phyloP scores from a whole-genome alignment of 2,888 invertebrate species.

The Atrina japonica region DNA sequence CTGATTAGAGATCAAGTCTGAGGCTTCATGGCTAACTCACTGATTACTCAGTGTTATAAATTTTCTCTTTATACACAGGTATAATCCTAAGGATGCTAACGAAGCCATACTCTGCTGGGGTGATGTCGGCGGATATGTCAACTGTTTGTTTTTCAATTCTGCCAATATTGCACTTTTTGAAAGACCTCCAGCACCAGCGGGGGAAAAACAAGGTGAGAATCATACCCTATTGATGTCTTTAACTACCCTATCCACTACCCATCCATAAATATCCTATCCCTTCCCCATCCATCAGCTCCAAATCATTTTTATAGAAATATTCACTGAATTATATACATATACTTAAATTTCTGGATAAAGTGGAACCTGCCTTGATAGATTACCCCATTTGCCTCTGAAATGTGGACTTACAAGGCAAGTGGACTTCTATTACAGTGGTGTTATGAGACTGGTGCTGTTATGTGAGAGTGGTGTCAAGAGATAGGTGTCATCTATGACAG shows the following conservation, averaged over 20 bases:
- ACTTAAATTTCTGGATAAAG: too few relatives aligned
- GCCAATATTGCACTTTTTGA: constrained; percentile 80
- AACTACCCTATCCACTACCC: not conserved
- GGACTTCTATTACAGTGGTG: too few relatives aligned
- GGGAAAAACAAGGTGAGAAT: constrained; percentile 78
- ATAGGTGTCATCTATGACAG: too few relatives aligned
- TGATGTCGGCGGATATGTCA: constrained; percentile 79
- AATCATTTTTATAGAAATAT: not conserved
- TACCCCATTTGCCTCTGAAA: too few relatives aligned
- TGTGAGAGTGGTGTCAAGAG: too few relatives aligned
- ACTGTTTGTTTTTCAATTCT: constrained; percentile 78
- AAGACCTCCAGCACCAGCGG: constrained; percentile 78
- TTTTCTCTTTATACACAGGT: constrained; percentile 75
- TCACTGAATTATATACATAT: not conserved
- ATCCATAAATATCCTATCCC: not conserved
- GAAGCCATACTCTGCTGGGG: constrained; percentile 80
- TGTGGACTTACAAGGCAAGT: too few relatives aligned
- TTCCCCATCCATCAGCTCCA: constrained; percentile 8
- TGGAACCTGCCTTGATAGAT: too few relatives aligned
- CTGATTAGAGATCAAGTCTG: too few relatives aligned
- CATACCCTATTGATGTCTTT: not conserved
- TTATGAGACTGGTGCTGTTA: too few relatives aligned
- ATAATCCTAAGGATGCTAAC: constrained; percentile 77
- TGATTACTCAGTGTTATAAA: too few relatives aligned
- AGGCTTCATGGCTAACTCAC: too few relatives aligned